A percentile compares a stretch with the other conserved stretches of the same genome.
phyloP scores from a whole-genome alignment of 2,888 invertebrate genomes.

The Caenorhabditis zanzibari region DNA sequence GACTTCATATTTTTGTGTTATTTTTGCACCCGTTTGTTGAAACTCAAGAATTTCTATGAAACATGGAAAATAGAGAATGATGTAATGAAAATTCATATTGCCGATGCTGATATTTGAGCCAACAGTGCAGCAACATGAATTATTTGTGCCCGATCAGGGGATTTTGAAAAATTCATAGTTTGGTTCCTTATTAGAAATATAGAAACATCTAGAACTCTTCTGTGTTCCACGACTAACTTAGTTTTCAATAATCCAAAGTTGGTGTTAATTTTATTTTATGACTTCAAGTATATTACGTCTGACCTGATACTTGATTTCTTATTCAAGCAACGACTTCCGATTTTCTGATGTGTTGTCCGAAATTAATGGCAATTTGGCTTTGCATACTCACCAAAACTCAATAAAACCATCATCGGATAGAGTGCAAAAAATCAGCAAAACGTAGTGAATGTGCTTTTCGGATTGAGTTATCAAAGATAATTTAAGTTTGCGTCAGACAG shows the following conservation, averaged over 20 bases:
- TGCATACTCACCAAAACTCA: constrained; percentile 7
- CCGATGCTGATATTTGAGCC: no score
- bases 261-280: not conserved
- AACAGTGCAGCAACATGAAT: no score
- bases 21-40: constrained; percentile 6
- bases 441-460: constrained; percentile 31
- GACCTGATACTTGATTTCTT: not conserved
- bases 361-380: not conserved
- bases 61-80: not conserved
- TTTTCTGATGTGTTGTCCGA: constrained; percentile 26
- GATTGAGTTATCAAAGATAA: constrained; percentile 31
- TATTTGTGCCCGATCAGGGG: no score
- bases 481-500: constrained; percentile 20
- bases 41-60: constrained; percentile 1
- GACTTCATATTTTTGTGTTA: not conserved
- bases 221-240: no score
- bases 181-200: no score
- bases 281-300: not conserved
- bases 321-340: not conserved
- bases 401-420: constrained; percentile 19
- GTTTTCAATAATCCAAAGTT: no score
- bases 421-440: constrained; percentile 42
- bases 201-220: no score
- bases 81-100: not conserved
- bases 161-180: no score